Base-by-base conservation (phyloP, 2,113 vertebrate species). In the Butorides virescens region DNA sequence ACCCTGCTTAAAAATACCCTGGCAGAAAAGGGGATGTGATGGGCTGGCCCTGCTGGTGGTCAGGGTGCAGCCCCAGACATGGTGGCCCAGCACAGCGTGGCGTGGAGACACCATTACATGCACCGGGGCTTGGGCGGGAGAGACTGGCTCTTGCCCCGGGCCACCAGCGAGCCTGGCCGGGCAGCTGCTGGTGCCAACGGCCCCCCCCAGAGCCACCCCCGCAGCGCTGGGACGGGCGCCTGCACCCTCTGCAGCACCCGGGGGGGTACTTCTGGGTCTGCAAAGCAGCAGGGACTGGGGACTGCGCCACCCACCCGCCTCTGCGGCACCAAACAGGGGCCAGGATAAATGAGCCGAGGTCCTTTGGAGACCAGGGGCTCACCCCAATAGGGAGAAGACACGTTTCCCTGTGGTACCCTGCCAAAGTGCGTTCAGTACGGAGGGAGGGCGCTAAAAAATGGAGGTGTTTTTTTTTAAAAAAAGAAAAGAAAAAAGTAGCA, bases 241-340 rank as follows among this genome's bases (percentile, higher is more conserved):
- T 0, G 0, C 32, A 15, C 1, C 23, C 30, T 17, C 16, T 1
- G 5, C 30, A 6, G 7, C 11, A 52, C 61, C 39, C 20, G 0
- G 29, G 67, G 63, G 39, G 37, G 26, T 26, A 27, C 44, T 86
- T 68, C 17, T 42, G 81, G 49, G 25, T 17, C 20, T 39, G 72
- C 49, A 53, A 25, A 91, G 71, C 66, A 37, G 52, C 30, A 17
- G 37, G 25, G 58, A 53, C 1, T 4, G 2, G 15, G 63, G 20
- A 3, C 15, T 3, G 12, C 2, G 0, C 55, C 5, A 37, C 30
- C 46, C 15, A 16, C 39, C 32, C 4, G 0, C 20, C 23, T 44
- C 74, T 13, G 39, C 2, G 1, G 18, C 53, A 52, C 7, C 46
- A 16, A 5, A 23, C 29, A 3, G 17, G 44, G 37, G 11, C 37